These are phyloP conservation scores for Muscina levida DNA, from an alignment of 2,888 invertebrate genomes.

Conservation along the genomic window DNA sequence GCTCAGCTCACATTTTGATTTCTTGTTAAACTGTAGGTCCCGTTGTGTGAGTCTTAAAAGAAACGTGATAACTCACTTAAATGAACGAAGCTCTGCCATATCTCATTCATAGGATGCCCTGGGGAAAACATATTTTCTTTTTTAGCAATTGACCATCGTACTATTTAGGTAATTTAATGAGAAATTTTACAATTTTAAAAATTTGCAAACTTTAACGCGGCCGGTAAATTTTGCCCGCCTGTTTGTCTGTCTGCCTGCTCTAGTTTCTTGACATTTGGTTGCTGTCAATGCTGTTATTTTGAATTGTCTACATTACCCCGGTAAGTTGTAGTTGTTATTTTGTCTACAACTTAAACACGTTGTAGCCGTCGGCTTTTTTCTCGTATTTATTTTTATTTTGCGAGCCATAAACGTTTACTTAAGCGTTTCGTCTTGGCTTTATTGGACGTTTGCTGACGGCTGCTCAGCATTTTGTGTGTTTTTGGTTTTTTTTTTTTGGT, in stretches of 20 bases:
- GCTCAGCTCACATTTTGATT: no score
- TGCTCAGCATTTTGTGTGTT: background rate
- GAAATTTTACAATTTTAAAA: no score
- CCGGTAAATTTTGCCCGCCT: no score
- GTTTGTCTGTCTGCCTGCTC: conserved; percentile 9
- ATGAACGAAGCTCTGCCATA: no score
- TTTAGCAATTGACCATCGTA: no score
- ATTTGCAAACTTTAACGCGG: no score
- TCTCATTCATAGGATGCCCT: no score
- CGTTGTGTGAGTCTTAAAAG: no score
- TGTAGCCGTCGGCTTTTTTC: background rate
- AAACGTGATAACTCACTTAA: no score
- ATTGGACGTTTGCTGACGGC: conserved; percentile 1
- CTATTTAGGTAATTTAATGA: no score
- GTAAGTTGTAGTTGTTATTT: conserved; percentile 15
- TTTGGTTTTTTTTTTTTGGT: background rate
- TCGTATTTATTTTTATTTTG: background rate
- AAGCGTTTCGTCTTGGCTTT: conserved; percentile 39
- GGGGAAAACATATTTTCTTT: no score
- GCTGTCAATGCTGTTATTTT: background rate
- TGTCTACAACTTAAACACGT: conserved; percentile 12
- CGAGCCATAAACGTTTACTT: conserved; percentile 46
- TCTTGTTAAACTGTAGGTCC: no score
- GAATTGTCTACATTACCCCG: background rate
- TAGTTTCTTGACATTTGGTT: conserved; percentile 21